Conservation (phyloP, 2,888 invertebrate genomes). For the Xylophagus ater region DNA sequence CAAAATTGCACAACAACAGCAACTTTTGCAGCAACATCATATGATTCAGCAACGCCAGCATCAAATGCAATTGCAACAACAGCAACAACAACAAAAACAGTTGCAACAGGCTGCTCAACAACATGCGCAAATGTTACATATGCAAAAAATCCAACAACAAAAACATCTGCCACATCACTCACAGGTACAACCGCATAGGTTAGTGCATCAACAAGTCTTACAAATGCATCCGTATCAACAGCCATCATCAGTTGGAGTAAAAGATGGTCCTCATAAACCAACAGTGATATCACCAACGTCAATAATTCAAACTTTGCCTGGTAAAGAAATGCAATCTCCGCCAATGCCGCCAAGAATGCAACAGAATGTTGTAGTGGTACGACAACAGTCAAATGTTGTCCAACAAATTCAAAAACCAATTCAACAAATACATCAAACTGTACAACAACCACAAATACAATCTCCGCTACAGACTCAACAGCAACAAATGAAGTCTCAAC, state of each 20-base stretch:
- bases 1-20: slow-evolving; percentile 27
- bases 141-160: slow-evolving; percentile 29
- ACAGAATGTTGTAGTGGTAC: slow-evolving; percentile 15
- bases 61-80: slow-evolving; percentile 22
- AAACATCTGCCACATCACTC: slow-evolving; percentile 11
- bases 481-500: slow-evolving; percentile 6
- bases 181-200: slow-evolving; percentile 11
- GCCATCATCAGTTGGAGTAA: slow-evolving; percentile 11
- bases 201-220: slow-evolving; percentile 12
- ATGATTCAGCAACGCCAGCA: slow-evolving; percentile 19
- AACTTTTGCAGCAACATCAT: slow-evolving; percentile 13
- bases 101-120: slow-evolving; percentile 20
- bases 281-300: slow-evolving; percentile 5
- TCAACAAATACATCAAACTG: slow-evolving; percentile 3
- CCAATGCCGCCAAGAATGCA: slow-evolving; percentile 8
- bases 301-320: slow-evolving; percentile 9
- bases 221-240: slow-evolving; percentile 9
- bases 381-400: slow-evolving; percentile 9
- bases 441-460: slow-evolving; percentile 2
- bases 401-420: no score
- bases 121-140: slow-evolving; percentile 30
- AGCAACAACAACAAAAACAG: slow-evolving; percentile 20
- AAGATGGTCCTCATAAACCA: slow-evolving; percentile 11
- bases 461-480: neutral
- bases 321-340: slow-evolving; percentile 6